Conservation (phyloP, 2,113 vertebrate genomes). For the Aegypius monachus region DNA sequence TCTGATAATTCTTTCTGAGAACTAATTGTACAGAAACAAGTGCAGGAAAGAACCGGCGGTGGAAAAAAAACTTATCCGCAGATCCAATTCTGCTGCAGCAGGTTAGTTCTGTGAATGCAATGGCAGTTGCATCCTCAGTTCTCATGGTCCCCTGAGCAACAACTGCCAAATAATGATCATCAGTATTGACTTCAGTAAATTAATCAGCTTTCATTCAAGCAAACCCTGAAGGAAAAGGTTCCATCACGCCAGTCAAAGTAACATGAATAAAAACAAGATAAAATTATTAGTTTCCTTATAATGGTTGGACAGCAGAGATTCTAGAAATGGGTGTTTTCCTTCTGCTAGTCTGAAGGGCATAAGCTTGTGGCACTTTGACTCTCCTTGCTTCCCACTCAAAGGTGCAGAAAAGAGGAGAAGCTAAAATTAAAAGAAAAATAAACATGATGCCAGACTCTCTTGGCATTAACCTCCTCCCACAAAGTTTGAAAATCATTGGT, state of each 20-base stretch:
- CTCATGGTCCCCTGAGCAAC: background rate
- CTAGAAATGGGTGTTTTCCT: background rate
- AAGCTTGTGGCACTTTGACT: background rate
- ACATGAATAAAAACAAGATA: background rate
- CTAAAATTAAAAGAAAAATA: background rate
- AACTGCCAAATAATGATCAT: background rate
- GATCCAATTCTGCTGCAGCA: background rate
- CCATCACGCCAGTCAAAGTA: background rate
- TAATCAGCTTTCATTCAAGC: background rate
- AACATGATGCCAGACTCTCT: background rate
- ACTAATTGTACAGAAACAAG: background rate
- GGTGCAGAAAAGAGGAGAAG: background rate
- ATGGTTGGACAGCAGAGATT: background rate
- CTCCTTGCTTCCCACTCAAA: background rate
- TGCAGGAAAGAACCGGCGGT: background rate
- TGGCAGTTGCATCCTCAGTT: background rate
- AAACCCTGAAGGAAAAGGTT: background rate
- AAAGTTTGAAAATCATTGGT: constrained; percentile 36
- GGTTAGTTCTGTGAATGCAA: background rate
- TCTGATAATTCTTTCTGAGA: background rate
- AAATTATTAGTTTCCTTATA: background rate
- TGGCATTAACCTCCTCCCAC: constrained; percentile 4
- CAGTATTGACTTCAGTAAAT: background rate
- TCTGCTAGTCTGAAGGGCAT: background rate
- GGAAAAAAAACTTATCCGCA: background rate